A percentile compares a stretch with the other conserved stretches of the same genome.
Conservation (phyloP, 2,113 vertebrate genomes). For the Grantiella picta region DNA sequence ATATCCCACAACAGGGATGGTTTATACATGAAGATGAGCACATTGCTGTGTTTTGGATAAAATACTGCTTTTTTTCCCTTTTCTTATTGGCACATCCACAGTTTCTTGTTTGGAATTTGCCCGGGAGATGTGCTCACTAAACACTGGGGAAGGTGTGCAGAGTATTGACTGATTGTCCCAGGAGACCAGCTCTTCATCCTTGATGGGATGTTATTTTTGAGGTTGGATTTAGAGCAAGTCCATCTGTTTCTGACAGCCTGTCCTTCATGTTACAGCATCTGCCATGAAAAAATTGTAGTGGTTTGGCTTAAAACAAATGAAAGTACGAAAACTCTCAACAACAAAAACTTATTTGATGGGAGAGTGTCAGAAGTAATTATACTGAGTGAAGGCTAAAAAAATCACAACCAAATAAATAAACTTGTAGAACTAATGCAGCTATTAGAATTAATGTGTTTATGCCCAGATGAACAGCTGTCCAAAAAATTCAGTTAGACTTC, state of each 20-base stretch:
- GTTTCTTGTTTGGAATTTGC: neutral
- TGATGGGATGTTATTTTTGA: neutral
- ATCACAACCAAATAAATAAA: neutral
- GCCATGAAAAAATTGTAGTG: neutral
- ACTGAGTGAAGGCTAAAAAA: slow-evolving; percentile 15
- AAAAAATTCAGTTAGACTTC: slow-evolving; percentile 19
- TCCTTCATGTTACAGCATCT: neutral
- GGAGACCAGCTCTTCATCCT: neutral
- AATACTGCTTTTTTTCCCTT: neutral
- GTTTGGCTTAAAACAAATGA: neutral
- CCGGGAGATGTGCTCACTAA: neutral
- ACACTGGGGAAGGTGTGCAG: neutral
- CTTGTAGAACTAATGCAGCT: slow-evolving; percentile 11
- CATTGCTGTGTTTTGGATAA: neutral
- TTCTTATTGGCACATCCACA: neutral
- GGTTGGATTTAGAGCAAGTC: neutral
- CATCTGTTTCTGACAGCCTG: slow-evolving; percentile 29
- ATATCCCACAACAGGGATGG: neutral
- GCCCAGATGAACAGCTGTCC: slow-evolving; percentile 58
- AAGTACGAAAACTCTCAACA: neutral
- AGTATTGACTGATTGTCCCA: neutral
- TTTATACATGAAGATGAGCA: neutral
- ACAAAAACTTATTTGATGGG: neutral
- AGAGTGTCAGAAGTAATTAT: slow-evolving; percentile 16
- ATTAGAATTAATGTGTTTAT: slow-evolving; percentile 41